These are phyloP conservation scores for Neosalanx taihuensis DNA, from an alignment of 2,797 vertebrate genomes.

Conservation along the genomic window DNA sequence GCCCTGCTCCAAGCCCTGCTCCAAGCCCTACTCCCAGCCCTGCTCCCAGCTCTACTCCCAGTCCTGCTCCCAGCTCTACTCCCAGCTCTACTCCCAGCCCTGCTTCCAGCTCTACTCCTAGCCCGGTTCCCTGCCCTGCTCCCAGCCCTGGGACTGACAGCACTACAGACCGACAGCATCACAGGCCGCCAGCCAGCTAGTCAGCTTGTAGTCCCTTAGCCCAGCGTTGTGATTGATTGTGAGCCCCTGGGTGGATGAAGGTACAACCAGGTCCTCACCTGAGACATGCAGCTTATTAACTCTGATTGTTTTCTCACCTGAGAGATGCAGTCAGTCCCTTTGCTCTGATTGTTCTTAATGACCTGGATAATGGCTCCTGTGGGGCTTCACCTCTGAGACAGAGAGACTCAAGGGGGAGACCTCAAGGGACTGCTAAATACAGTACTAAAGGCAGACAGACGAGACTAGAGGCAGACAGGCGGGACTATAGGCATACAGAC, in stretches of 20 bases:
- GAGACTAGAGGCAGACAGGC: neutral
- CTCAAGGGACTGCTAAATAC: neutral
- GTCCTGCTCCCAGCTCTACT: too few relatives aligned
- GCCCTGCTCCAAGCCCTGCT: too few relatives aligned
- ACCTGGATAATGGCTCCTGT: slow-evolving; percentile 60
- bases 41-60: too few relatives aligned
- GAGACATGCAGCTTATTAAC: too few relatives aligned
- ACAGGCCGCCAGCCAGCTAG: neutral
- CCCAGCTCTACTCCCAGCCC: too few relatives aligned
- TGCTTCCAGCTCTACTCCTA: too few relatives aligned
- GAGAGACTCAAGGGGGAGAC: slow-evolving; percentile 11
- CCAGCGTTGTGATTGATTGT: slow-evolving; percentile 45
- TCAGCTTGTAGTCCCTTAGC: neutral
- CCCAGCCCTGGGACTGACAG: too few relatives aligned
- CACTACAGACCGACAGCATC: too few relatives aligned
- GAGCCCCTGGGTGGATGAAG: slow-evolving; percentile 61
- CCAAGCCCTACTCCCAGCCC: too few relatives aligned
- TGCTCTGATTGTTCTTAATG: slow-evolving; percentile 68
- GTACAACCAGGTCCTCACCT: slow-evolving; percentile 58
- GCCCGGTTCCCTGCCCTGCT: too few relatives aligned
- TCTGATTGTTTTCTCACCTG: slow-evolving; percentile 44
- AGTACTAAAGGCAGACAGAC: neutral
- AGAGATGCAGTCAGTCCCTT: slow-evolving; percentile 62
- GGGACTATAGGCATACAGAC: neutral
- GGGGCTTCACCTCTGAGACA: slow-evolving; percentile 56